phyloP scores from a whole-genome alignment of 2,888 invertebrate genomes.

The Anthophora plumipes region DNA sequence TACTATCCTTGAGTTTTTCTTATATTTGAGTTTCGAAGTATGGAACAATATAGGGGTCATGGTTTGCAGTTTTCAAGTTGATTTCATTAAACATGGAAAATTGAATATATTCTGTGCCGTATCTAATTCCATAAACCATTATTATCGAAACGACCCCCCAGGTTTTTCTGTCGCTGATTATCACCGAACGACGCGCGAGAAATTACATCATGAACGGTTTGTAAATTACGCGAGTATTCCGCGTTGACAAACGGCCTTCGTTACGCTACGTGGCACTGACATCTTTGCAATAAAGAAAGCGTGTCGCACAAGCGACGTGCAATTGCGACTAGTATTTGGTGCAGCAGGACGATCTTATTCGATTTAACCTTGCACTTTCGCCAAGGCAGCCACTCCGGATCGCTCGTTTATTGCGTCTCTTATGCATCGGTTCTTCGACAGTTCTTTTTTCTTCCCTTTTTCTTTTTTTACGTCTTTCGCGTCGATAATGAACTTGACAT shows the following conservation, averaged over 20 bases:
- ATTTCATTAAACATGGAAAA: too few relatives aligned
- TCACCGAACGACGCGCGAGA: background rate
- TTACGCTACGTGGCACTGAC: slow-evolving; percentile 61
- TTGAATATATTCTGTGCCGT: background rate
- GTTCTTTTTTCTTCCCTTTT: too few relatives aligned
- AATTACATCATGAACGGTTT: slow-evolving; percentile 37
- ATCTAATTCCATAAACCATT: background rate
- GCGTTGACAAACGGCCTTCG: slow-evolving; percentile 64
- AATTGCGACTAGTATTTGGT: slow-evolving; percentile 57
- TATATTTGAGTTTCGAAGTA: too few relatives aligned
- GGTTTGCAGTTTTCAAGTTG: too few relatives aligned
- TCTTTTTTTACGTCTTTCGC: background rate
- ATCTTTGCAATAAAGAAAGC: slow-evolving; percentile 63
- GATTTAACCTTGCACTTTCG: slow-evolving; percentile 65
- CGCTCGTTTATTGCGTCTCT: slow-evolving; percentile 19
- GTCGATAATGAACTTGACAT: background rate
- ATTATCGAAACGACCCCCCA: background rate
- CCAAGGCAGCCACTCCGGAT: slow-evolving; percentile 36
- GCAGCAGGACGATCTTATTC: slow-evolving; percentile 49
- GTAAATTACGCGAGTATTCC: slow-evolving; percentile 49
- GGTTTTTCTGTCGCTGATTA: slow-evolving; percentile 13
- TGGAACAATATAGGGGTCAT: too few relatives aligned
- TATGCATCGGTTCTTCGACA: background rate
- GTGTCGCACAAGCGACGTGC: slow-evolving; percentile 51
- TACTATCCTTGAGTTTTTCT: too few relatives aligned